phyloP scores from a whole-genome alignment of 2,888 invertebrate species.

The Empis stercorea region DNA sequence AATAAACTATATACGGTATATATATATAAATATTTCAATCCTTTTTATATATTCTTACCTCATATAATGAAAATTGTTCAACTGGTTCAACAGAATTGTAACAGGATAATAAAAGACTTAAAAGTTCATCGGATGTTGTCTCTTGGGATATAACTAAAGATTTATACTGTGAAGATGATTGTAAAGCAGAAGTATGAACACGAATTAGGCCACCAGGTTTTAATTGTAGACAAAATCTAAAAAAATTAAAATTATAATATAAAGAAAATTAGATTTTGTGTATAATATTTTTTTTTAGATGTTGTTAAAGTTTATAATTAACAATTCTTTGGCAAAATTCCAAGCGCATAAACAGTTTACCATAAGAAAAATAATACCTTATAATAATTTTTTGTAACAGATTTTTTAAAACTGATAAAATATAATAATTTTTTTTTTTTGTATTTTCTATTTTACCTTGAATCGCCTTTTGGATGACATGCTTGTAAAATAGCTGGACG shows the following conservation, averaged over 20 bases:
- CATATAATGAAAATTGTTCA: conserved; percentile 77
- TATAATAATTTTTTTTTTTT: background rate
- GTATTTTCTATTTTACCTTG: conserved; percentile 54
- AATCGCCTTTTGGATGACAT: conserved; percentile 88
- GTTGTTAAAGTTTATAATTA: background rate
- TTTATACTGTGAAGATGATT: conserved; percentile 87
- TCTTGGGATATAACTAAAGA: conserved; percentile 77
- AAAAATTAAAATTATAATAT: conserved; percentile 5
- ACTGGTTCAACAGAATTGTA: conserved; percentile 73
- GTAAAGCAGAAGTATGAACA: conserved; percentile 81
- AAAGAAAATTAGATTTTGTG: too few relatives aligned
- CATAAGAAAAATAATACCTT: too few relatives aligned
- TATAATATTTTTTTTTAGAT: background rate
- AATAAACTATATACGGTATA: too few relatives aligned
- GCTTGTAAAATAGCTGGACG: conserved; percentile 83
- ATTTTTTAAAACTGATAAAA: background rate
- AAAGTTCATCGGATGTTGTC: conserved; percentile 78
- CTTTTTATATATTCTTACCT: conserved; percentile 48
- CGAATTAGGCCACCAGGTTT: conserved; percentile 83
- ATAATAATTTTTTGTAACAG: too few relatives aligned
- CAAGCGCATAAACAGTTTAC: background rate
- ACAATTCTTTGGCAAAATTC: background rate
- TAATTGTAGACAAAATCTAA: conserved; percentile 74
- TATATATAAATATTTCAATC: too few relatives aligned
- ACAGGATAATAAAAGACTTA: conserved; percentile 71